These are phyloP conservation scores for Propithecus coquereli DNA, from an alignment of 2,113 vertebrate genomes.

Conservation along the genomic window DNA sequence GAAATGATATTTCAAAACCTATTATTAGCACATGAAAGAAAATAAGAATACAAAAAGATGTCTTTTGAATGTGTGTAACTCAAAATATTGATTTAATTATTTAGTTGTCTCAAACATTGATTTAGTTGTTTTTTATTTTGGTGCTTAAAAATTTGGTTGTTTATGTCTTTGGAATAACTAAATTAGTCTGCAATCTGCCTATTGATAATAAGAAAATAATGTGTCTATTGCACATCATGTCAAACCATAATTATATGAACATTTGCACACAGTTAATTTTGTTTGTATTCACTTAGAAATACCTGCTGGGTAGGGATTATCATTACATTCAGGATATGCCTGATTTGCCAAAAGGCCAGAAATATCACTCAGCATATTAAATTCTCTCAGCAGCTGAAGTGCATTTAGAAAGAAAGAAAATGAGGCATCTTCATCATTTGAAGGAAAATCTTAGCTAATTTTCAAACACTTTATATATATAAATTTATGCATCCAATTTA, in stretches of 20 bases:
- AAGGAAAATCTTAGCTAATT: constrained; percentile 33
- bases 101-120: not conserved
- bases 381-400: constrained; percentile 3
- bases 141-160: not conserved
- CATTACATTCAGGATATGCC: constrained; percentile 1
- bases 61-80: not conserved
- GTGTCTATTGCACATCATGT: constrained; percentile 4
- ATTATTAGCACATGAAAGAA: not conserved
- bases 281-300: constrained; percentile 66
- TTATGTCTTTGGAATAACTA: constrained; percentile 12
- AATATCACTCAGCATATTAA: constrained; percentile 8
- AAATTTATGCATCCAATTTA: not conserved
- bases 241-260: constrained; percentile 59
- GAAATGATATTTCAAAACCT: not conserved
- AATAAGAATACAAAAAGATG: not conserved
- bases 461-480: not conserved
- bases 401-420: constrained; percentile 34
- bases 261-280: constrained; percentile 70
- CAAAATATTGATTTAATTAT: not conserved
- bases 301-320: constrained; percentile 51
- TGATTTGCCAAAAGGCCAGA: constrained; percentile 45
- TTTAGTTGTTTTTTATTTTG: not conserved
- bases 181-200: constrained; percentile 29
- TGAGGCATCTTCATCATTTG: not conserved
- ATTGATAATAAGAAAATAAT: constrained; percentile 49